phyloP scores from a whole-genome alignment of 2,797 vertebrate species.

The Pseudopleuronectes americanus region DNA sequence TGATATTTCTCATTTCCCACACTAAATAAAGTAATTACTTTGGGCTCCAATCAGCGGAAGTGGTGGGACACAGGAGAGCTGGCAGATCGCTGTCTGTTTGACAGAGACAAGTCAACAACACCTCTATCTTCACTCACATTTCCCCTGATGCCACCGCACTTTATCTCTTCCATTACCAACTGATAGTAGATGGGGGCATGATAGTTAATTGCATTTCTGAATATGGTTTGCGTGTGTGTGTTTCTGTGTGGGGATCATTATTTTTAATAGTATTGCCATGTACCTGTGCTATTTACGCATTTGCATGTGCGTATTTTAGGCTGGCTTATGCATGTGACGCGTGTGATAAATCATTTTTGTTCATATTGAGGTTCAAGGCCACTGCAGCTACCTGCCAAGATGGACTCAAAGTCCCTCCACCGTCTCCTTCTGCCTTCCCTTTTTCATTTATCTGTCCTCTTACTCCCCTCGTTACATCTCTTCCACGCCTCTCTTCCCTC shows the following conservation, averaged over 20 bases:
- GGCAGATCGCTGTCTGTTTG: slow-evolving; percentile 73
- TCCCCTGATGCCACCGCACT: slow-evolving; percentile 66
- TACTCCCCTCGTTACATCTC: slow-evolving; percentile 48
- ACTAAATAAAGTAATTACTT: slow-evolving; percentile 72
- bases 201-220: slow-evolving; percentile 65
- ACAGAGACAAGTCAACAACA: slow-evolving; percentile 77
- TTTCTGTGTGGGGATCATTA: slow-evolving; percentile 10
- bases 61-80: slow-evolving; percentile 63
- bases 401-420: slow-evolving; percentile 24
- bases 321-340: slow-evolving; percentile 10
- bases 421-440: slow-evolving; percentile 16
- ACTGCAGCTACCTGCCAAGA: slow-evolving; percentile 37
- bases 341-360: background rate
- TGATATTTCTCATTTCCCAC: slow-evolving; percentile 64
- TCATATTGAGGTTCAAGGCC: background rate
- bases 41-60: slow-evolving; percentile 63
- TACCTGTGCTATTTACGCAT: background rate
- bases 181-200: slow-evolving; percentile 54
- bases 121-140: slow-evolving; percentile 69
- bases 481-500: slow-evolving; percentile 41
- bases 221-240: background rate
- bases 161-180: slow-evolving; percentile 74
- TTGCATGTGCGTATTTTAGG: background rate
- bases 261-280: slow-evolving; percentile 5
- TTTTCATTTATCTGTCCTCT: slow-evolving; percentile 46